A percentile compares a stretch with the other conserved stretches of the same genome.
These are phyloP conservation scores for Hylaeus anthracinus DNA, from an alignment of 1,140 invertebrate species.

Conservation along the genomic window DNA sequence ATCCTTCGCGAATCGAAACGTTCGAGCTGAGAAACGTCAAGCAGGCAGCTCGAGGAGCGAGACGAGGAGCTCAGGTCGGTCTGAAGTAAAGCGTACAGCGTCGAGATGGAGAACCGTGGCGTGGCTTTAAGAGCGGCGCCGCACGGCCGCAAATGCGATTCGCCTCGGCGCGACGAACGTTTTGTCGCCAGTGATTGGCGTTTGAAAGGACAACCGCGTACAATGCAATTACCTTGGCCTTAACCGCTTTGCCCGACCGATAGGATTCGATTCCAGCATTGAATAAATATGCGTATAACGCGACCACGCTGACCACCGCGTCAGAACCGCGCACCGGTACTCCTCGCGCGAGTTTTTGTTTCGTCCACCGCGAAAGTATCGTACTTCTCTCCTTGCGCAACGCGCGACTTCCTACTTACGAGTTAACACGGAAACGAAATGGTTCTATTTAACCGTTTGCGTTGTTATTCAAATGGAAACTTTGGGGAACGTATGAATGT, in stretches of 20 bases:
- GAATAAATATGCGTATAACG: slow-evolving; percentile 64
- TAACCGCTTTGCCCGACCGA: slow-evolving; percentile 64
- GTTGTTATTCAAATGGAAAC: too few species aligned
- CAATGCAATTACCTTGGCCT: slow-evolving; percentile 80
- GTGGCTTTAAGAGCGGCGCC: slow-evolving; percentile 55
- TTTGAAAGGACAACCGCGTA: slow-evolving; percentile 80
- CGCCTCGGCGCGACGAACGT: slow-evolving; percentile 75
- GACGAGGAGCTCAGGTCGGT: background rate
- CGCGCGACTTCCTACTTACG: too few species aligned
- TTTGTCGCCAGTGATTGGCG: slow-evolving; percentile 81
- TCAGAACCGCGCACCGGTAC: too few species aligned
- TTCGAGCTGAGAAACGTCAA: background rate
- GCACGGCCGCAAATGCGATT: slow-evolving; percentile 57
- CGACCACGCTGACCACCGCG: slow-evolving; percentile 13
- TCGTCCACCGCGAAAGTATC: too few species aligned
- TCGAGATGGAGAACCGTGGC: slow-evolving; percentile 46
- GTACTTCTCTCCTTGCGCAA: too few species aligned
- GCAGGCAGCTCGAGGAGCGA: slow-evolving; percentile 2
- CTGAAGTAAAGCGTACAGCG: background rate
- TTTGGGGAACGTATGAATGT: too few species aligned
- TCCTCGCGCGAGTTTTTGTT: too few species aligned
- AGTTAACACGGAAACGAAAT: too few species aligned
- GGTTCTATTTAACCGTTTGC: too few species aligned
- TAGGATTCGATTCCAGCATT: slow-evolving; percentile 65
- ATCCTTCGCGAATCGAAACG: too few species aligned